Percentiles rank a stretch among this genome's conserved stretches.
Conservation (phyloP, 2,113 vertebrate species). For the Oncorhynchus clarkii region DNA sequence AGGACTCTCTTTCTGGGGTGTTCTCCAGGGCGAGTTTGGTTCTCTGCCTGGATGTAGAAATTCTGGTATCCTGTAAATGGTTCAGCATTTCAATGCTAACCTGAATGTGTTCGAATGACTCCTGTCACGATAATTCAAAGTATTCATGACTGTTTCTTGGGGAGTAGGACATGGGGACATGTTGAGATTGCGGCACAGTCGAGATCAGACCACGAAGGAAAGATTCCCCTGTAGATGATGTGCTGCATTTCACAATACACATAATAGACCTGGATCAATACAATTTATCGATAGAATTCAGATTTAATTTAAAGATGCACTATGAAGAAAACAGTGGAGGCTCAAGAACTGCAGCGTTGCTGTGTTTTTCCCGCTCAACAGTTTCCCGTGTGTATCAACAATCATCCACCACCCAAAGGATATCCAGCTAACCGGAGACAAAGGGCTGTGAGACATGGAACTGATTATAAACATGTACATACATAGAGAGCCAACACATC, state of each 20-base stretch:
- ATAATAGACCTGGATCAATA: conserved; percentile 47
- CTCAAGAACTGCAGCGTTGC: too few relatives aligned
- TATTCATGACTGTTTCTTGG: neutral
- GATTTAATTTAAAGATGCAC: conserved; percentile 48
- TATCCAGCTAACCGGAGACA: too few relatives aligned
- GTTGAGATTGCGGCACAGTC: neutral
- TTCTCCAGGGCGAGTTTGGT: neutral
- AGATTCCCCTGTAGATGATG: conserved; percentile 12
- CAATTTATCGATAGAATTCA: conserved; percentile 48
- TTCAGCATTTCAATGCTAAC: neutral
- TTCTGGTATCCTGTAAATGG: neutral
- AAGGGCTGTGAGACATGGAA: too few relatives aligned
- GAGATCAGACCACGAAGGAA: neutral
- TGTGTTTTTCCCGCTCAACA: too few relatives aligned
- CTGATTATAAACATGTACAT: too few relatives aligned
- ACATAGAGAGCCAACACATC: too few relatives aligned
- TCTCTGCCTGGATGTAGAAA: neutral
- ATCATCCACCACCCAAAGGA: too few relatives aligned
- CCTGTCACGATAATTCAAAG: neutral
- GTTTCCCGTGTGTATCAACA: too few relatives aligned
- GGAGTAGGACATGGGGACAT: neutral
- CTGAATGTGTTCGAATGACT: neutral
- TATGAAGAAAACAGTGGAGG: neutral
- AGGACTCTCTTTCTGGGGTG: neutral
- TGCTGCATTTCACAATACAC: conserved; percentile 40